Evolutionary conservation across 2,113 vertebrate genomes (phyloP), one percentile per base, ranked within the genome.

Genomic region (Pterocles orientalis): DNA sequence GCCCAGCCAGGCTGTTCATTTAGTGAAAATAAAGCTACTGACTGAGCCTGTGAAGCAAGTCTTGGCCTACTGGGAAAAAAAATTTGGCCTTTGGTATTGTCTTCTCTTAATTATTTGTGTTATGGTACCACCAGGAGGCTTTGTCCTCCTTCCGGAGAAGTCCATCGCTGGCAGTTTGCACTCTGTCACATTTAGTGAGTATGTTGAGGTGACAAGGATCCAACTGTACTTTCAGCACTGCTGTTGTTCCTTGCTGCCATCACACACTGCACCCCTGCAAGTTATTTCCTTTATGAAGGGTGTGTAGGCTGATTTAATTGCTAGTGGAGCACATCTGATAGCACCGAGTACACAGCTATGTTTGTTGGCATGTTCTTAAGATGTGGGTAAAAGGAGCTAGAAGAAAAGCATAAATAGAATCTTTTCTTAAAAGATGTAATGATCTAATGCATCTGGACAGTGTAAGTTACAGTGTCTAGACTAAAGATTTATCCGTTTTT

Each of bases 201-300:
- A 14, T 0, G 0, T 10, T 5, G 43, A 71, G 75, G 47, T 91
- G 86, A 92, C 66, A 73, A 26, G 76, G 72, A 84, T 43, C 80
- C 81, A 51, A 9, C n/a, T 70, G 71, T 43, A 16, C 66, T 68
- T 80, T 34, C 62, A 71, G 73, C 4, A 4, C n/a, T 34, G 62
- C 72, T 86, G 45, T 48, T 47, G 61, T 70, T 82, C 36, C 58
- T 36, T 70, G 85, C 90, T 91, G 83, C 56, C 80, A 77, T 70
- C 73, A 85, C 47, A 62, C 2, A 3, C n/a, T 65, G 72, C 61
- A 83, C 7, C 58, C 28, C 77, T 66, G 70, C 43, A 14, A 78
- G 60, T 20, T 45, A 24, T 82, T 82, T 73, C 61, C 61, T 82
- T 77, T 57, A 7, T 1, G 12, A 36, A 45, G 64, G 45, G 10